These are phyloP conservation scores for Saguinus midas DNA, from an alignment of 2,113 vertebrate genomes.

Conservation along the genomic window DNA sequence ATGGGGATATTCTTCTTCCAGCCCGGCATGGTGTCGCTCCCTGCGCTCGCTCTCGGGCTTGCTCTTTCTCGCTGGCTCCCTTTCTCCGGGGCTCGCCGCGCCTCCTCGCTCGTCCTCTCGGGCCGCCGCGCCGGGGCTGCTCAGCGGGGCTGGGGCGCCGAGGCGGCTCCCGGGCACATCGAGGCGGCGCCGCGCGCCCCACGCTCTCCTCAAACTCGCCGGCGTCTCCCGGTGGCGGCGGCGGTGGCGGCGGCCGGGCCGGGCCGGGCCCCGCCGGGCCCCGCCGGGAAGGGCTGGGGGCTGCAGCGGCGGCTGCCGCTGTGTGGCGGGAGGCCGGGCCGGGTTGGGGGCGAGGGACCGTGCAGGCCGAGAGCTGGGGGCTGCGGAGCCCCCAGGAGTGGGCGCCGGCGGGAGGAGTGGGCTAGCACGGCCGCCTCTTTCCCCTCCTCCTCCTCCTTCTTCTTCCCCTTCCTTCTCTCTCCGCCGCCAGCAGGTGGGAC, in stretches of 20 bases:
- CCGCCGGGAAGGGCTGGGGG: neutral
- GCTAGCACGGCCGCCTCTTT: conserved; percentile 52
- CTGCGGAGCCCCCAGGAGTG: conserved; percentile 55
- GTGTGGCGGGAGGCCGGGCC: neutral
- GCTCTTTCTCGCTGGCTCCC: neutral
- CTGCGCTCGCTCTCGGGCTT: conserved; percentile 16
- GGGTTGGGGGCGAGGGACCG: conserved; percentile 27
- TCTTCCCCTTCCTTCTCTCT: conserved; percentile 52
- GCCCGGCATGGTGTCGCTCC: conserved; percentile 90
- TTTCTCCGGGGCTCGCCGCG: neutral
- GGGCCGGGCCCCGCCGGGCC: neutral
- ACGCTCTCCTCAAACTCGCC: conserved; percentile 54
- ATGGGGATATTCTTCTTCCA: conserved; percentile 98
- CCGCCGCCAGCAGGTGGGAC: conserved; percentile 78
- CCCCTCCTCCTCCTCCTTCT: conserved; percentile 19
- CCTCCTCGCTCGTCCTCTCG: neutral
- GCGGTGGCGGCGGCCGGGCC: neutral
- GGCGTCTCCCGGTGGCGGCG: conserved; percentile 24
- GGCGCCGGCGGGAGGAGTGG: conserved; percentile 45
- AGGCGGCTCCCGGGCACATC: conserved; percentile 34
- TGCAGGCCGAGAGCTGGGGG: conserved; percentile 53
- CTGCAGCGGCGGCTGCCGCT: neutral
- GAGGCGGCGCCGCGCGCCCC: conserved; percentile 54
- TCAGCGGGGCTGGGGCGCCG: conserved; percentile 49
- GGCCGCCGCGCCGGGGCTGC: conserved; percentile 30